phyloP scores from a whole-genome alignment of 92 coral and sea anemone genomes.

The Zoanthus sansibaricus region DNA sequence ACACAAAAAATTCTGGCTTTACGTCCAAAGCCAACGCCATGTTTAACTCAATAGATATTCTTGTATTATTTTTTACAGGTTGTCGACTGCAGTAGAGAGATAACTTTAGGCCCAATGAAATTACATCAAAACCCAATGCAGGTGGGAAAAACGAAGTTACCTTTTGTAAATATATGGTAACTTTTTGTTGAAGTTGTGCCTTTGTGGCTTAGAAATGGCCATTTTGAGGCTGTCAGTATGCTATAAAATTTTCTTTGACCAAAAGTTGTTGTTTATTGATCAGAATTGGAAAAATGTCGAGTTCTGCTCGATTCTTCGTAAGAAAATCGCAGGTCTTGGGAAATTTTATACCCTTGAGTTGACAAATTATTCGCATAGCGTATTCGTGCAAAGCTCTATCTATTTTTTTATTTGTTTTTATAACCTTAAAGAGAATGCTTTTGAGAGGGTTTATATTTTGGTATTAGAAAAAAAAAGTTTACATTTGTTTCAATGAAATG shows the following conservation, averaged over 20 bases:
- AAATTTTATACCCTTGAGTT: neutral
- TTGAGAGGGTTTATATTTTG: constrained; percentile 1
- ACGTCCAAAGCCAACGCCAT: constrained; percentile 40
- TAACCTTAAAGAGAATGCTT: neutral
- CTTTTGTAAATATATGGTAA: constrained; percentile 57
- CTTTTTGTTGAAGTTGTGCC: constrained; percentile 55
- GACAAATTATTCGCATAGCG: constrained; percentile 1
- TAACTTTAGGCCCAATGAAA: constrained; percentile 97
- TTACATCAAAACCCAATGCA: constrained; percentile 94
- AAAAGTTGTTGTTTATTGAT: constrained; percentile 4
- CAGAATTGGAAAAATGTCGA: constrained; percentile 5
- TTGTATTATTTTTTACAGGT: constrained; percentile 67
- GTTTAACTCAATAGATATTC: constrained; percentile 7
- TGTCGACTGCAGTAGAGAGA: constrained; percentile 76
- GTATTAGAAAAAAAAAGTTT: constrained; percentile 25
- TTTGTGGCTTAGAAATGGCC: constrained; percentile 44
- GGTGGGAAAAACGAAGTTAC: constrained; percentile 73
- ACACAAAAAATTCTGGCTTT: neutral
- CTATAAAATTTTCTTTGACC: neutral
- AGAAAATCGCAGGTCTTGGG: constrained; percentile 27
- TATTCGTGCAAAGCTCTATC: constrained; percentile 17
- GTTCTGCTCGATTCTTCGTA: constrained; percentile 2
- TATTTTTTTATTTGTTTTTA: neutral
- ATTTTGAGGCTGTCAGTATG: neutral
- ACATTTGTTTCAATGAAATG: constrained; percentile 14